Evolutionary conservation across 2,888 invertebrate species (phyloP).

Genomic region (Eudemis profundana): DNA sequence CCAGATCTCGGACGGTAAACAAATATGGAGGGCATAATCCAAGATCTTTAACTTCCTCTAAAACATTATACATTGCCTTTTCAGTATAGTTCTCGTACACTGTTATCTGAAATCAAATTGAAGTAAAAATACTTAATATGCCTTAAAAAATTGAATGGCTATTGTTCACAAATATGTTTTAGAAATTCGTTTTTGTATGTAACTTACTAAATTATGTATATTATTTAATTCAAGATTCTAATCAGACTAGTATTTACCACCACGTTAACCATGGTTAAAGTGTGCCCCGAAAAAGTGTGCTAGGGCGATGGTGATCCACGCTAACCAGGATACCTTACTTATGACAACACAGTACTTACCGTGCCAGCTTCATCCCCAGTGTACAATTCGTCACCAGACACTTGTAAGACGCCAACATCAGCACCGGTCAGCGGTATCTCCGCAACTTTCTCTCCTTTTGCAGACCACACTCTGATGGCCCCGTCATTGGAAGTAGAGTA

Average conservation of each 20-base stretch:
- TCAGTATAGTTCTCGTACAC: slow-evolving; percentile 82
- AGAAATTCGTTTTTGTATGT: too few species aligned
- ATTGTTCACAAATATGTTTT: not conserved
- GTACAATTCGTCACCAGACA: slow-evolving; percentile 78
- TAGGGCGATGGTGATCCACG: too few species aligned
- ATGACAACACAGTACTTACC: slow-evolving; percentile 75
- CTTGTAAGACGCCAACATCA: slow-evolving; percentile 67
- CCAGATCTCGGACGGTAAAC: slow-evolving; percentile 86
- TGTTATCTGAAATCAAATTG: slow-evolving; percentile 76
- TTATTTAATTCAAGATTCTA: too few species aligned
- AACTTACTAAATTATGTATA: too few species aligned
- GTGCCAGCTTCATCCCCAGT: slow-evolving; percentile 87
- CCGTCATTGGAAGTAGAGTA: slow-evolving; percentile 88
- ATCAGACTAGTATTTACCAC: too few species aligned
- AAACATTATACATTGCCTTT: slow-evolving; percentile 80
- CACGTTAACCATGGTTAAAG: too few species aligned
- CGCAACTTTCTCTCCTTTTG: slow-evolving; percentile 65
- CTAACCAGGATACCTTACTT: too few species aligned
- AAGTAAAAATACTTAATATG: not conserved
- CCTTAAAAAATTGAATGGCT: slow-evolving; percentile 22
- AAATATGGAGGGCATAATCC: slow-evolving; percentile 80
- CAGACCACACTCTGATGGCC: slow-evolving; percentile 85
- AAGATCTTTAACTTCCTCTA: slow-evolving; percentile 88
- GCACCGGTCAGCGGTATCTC: slow-evolving; percentile 72
- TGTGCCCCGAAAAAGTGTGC: too few species aligned